Evolutionary conservation across 2,113 vertebrate genomes (phyloP).

Genomic region (Pholis gunnellus): DNA sequence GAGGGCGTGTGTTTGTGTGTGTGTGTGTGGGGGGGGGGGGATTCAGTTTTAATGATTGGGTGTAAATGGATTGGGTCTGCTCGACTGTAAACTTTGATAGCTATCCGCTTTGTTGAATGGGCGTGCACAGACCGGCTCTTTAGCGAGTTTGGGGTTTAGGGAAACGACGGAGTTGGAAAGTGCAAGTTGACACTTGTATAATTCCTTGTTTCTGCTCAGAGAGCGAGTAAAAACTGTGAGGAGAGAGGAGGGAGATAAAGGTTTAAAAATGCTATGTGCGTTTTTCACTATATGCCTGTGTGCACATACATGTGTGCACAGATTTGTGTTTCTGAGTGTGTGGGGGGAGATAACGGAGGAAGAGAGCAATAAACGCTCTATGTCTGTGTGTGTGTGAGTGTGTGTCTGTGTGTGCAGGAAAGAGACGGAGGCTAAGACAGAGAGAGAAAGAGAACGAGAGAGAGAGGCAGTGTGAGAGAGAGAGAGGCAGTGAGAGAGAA

Average conservation of each 20-base stretch:
- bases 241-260: conserved; percentile 39
- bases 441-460: conserved; percentile 48
- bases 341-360: conserved; percentile 59
- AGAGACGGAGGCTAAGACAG: conserved; percentile 63
- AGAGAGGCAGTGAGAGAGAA: conserved; percentile 48
- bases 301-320: conserved; percentile 25
- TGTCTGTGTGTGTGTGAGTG: conserved; percentile 19
- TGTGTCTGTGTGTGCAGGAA: conserved; percentile 16
- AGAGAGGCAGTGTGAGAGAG: conserved; percentile 55
- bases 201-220: conserved; percentile 61
- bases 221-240: conserved; percentile 38
- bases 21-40: neutral
- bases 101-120: conserved; percentile 55
- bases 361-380: conserved; percentile 54
- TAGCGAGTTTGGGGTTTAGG: conserved; percentile 52
- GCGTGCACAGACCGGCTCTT: conserved; percentile 43
- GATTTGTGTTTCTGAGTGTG: conserved; percentile 58
- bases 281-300: conserved; percentile 16
- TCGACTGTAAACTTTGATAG: conserved; percentile 68
- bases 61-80: conserved; percentile 74
- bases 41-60: conserved; percentile 65
- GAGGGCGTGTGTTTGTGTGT: neutral
- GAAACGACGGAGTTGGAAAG: conserved; percentile 39
- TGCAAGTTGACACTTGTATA: conserved; percentile 53
- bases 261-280: conserved; percentile 37